Evolutionary conservation across 2,888 invertebrate genomes (phyloP), one percentile per base, ranked within the genome.

Genomic region (Deroplatys truncata): DNA sequence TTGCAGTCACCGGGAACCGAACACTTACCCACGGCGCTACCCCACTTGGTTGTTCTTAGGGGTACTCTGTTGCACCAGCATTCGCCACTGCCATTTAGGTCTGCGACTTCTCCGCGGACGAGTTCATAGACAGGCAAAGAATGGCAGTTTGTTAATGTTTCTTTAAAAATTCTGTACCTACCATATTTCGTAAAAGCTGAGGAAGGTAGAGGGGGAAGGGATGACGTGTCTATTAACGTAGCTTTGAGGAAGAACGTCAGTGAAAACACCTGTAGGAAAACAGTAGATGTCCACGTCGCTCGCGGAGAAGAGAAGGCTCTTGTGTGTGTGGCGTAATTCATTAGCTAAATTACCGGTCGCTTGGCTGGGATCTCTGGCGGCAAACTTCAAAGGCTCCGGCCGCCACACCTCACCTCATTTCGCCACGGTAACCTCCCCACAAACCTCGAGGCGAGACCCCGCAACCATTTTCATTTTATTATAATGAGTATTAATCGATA

Each of bases 291-390:
- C 85, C 85, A n/a, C 84, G 25, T 15, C n/a, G 28, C n/a, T 28
- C 28, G 84, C 28, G n/a, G 29, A 84, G 13, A 28, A 84, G 28
- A 29, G 56, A 72, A 20, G 20, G 56, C 56, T 72, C 56, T 43
- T 43, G 56, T 15, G 28, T 86, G 86, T 86, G 82, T 82, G 89
- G 88, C 86, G 90, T 90, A 90, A 90, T 91, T 91, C 90, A 90
- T 90, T 90, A 90, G 90, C 89, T 89, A 90, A 91, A 91, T 89
- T 89, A 88, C 90, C 90, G 89, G 89, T 31, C 90, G 88, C 56
- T 88, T 90, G 56, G 56, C 25, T 72, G 56, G 56, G 56, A 15
- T 56, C 56, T 56, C 56, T 85, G 87, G 88, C 90, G 89, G 89
- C 88, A 35, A 88, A 89, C 89, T 89, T 90, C 91, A 89, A 90